These are phyloP conservation scores for Polydrusus cervinus DNA, from an alignment of 2,888 invertebrate genomes.

Conservation along the genomic window DNA sequence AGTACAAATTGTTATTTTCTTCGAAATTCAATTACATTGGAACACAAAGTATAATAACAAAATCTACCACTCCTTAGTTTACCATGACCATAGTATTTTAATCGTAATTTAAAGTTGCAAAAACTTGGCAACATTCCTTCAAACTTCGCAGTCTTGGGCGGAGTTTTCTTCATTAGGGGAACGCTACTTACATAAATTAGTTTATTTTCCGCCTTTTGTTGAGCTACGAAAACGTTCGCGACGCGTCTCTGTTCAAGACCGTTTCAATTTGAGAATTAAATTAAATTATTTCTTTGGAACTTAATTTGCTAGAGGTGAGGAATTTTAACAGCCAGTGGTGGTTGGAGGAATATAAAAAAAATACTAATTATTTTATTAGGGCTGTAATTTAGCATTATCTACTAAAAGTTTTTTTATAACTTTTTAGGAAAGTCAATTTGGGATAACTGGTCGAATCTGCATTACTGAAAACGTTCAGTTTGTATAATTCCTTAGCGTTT, in stretches of 20 bases:
- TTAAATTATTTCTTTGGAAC: constrained; percentile 56
- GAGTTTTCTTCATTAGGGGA: constrained; percentile 52
- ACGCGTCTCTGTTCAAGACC: constrained; percentile 50
- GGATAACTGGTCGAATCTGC: too few relatives aligned
- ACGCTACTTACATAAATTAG: constrained; percentile 57
- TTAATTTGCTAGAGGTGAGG: constrained; percentile 51
- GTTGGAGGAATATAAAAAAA: constrained; percentile 24
- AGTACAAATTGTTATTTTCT: too few relatives aligned
- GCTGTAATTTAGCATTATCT: neutral
- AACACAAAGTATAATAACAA: too few relatives aligned
- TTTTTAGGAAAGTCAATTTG: too few relatives aligned
- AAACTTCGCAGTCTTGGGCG: constrained; percentile 31
- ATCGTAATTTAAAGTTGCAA: constrained; percentile 10
- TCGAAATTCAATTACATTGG: too few relatives aligned
- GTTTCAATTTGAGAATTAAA: constrained; percentile 56
- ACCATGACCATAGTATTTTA: constrained; percentile 13
- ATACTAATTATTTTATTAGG: constrained; percentile 14
- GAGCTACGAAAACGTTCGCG: constrained; percentile 47
- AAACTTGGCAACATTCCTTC: constrained; percentile 39
- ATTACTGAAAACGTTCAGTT: too few relatives aligned
- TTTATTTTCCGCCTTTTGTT: constrained; percentile 56
- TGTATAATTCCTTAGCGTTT: too few relatives aligned
- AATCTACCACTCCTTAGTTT: too few relatives aligned
- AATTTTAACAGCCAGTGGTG: constrained; percentile 44
- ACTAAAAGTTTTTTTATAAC: neutral